A percentile compares a stretch with the other conserved stretches of the same genome.
These are phyloP conservation scores for Melipona bicolor DNA, from an alignment of 2,888 invertebrate genomes.

Conservation along the genomic window DNA sequence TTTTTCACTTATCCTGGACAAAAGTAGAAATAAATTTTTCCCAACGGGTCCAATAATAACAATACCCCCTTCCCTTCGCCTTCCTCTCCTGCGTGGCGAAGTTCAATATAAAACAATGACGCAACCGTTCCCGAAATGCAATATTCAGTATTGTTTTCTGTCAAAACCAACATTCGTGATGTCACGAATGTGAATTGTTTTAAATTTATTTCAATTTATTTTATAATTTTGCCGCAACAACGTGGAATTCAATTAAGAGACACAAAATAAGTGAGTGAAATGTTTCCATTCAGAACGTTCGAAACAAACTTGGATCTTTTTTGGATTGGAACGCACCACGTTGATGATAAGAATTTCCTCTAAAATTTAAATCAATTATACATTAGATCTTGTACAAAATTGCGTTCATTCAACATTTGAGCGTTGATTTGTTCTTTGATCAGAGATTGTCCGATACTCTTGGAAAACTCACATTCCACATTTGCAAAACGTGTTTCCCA, in stretches of 20 bases:
- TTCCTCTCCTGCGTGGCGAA: neutral
- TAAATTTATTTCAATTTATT: neutral
- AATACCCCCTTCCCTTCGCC: neutral
- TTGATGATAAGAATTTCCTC: neutral
- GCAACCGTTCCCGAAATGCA: neutral
- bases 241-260: neutral
- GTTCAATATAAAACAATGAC: constrained; percentile 1
- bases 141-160: neutral
- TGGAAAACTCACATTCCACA: no score
- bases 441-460: no score
- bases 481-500: no score
- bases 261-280: no score
- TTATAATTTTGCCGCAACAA: neutral
- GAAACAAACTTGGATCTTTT: neutral
- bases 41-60: neutral
- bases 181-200: neutral
- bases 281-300: neutral
- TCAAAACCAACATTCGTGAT: neutral
- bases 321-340: neutral
- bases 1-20: neutral
- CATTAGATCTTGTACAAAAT: no score
- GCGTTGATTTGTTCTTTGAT: no score
- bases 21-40: constrained; percentile 1
- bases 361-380: neutral
- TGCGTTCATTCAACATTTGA: no score